These are phyloP conservation scores for Mycogona germanica DNA, from an alignment of 2,888 invertebrate species.

Conservation along the genomic window DNA sequence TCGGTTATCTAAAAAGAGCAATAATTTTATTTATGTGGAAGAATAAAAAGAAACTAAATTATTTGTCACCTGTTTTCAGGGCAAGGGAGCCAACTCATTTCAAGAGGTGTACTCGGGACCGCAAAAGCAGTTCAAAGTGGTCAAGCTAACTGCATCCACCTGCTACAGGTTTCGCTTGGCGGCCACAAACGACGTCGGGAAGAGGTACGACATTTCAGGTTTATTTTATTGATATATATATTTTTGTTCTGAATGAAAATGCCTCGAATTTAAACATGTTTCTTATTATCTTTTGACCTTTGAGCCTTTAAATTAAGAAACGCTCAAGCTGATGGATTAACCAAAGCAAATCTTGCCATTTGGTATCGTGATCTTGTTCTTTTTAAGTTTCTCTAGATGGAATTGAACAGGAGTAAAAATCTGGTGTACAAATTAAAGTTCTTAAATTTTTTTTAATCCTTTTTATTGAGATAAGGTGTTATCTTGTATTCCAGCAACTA, in stretches of 20 bases:
- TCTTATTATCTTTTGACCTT: background rate
- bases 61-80: slow-evolving; percentile 24
- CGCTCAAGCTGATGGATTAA: too few relatives aligned
- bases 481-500: slow-evolving; percentile 28
- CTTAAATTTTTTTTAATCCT: background rate
- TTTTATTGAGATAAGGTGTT: background rate
- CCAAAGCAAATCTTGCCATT: too few relatives aligned
- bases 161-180: slow-evolving; percentile 69
- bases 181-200: slow-evolving; percentile 68
- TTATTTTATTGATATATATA: background rate
- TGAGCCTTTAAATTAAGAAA: too few relatives aligned
- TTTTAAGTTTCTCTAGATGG: too few relatives aligned
- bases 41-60: too few relatives aligned
- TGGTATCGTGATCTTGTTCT: too few relatives aligned
- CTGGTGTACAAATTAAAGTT: too few relatives aligned
- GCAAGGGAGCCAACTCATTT: slow-evolving; percentile 44
- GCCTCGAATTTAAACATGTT: background rate
- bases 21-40: background rate
- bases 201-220: slow-evolving; percentile 35
- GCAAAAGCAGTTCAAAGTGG: slow-evolving; percentile 59
- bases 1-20: background rate
- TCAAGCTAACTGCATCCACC: slow-evolving; percentile 63
- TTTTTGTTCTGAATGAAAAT: too few relatives aligned
- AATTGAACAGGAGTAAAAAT: too few relatives aligned
- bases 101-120: slow-evolving; percentile 58